These are phyloP conservation scores for Harpalus rufipes DNA, from an alignment of 2,888 invertebrate species.

Conservation along the genomic window DNA sequence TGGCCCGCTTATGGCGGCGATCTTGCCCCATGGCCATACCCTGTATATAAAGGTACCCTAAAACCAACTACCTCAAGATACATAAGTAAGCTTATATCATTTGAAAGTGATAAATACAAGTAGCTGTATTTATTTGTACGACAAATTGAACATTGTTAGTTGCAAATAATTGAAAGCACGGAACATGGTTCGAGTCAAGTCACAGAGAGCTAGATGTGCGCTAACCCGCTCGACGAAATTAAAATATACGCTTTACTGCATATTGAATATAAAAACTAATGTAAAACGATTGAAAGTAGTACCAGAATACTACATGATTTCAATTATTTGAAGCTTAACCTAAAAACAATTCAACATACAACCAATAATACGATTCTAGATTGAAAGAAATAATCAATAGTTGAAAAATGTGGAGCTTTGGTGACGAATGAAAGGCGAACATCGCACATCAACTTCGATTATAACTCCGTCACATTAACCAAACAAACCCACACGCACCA, in stretches of 20 bases:
- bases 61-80: no score
- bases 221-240: not conserved
- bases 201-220: no score
- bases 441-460: conserved; percentile 7
- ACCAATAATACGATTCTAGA: not conserved
- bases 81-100: no score
- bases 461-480: conserved; percentile 41
- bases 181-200: no score
- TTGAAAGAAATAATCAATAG: not conserved
- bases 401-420: not conserved
- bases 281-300: not conserved
- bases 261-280: not conserved
- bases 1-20: no score
- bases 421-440: not conserved
- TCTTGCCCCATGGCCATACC: no score
- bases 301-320: not conserved
- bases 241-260: not conserved
- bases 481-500: conserved; percentile 27
- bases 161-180: no score
- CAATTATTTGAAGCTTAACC: conserved; percentile 14
- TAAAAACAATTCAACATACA: not conserved
- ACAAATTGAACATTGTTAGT: no score
- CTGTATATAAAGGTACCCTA: no score
- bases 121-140: no score
- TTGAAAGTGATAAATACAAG: no score